Conservation (phyloP, 2,888 invertebrate species). For the Criorhina ranunculi region DNA sequence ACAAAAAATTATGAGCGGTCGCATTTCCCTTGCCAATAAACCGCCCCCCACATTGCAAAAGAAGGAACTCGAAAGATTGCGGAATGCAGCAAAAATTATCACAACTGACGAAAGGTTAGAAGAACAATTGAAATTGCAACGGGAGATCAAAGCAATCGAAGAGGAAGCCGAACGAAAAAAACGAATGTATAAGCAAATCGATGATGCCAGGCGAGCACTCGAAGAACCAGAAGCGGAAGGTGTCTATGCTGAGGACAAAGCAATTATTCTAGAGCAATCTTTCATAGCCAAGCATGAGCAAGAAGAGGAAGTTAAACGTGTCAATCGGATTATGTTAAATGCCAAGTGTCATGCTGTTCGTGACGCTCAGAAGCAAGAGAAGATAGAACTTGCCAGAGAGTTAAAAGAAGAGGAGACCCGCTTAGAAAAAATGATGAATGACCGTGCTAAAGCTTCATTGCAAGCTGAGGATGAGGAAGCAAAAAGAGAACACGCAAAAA, state of each 20-base stretch:
- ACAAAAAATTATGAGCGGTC: background rate
- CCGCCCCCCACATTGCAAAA: slow-evolving; percentile 81
- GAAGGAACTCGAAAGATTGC: slow-evolving; percentile 87
- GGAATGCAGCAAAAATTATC: slow-evolving; percentile 86
- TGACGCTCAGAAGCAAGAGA: slow-evolving; percentile 92
- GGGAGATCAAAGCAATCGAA: slow-evolving; percentile 85
- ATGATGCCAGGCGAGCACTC: slow-evolving; percentile 80
- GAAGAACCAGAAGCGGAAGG: slow-evolving; percentile 82
- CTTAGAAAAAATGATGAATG: slow-evolving; percentile 82
- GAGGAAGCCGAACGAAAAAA: slow-evolving; percentile 87
- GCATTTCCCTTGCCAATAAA: background rate
- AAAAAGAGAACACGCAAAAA: slow-evolving; percentile 79
- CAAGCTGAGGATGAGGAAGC: slow-evolving; percentile 81
- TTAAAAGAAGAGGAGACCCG: slow-evolving; percentile 82
- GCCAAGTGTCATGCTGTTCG: slow-evolving; percentile 94
- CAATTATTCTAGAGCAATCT: slow-evolving; percentile 86
- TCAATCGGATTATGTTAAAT: slow-evolving; percentile 91
- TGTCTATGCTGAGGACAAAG: slow-evolving; percentile 84
- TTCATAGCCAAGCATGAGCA: slow-evolving; percentile 83
- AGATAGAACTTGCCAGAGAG: slow-evolving; percentile 82
- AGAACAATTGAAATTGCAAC: slow-evolving; percentile 84
- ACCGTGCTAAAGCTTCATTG: slow-evolving; percentile 81
- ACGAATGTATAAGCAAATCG: slow-evolving; percentile 85
- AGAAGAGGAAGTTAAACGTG: slow-evolving; percentile 88
- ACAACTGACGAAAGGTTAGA: slow-evolving; percentile 85